Evolutionary conservation across 92 coral and sea anemone species (phyloP).

Genomic region (Umimayanthus chanpuru): DNA sequence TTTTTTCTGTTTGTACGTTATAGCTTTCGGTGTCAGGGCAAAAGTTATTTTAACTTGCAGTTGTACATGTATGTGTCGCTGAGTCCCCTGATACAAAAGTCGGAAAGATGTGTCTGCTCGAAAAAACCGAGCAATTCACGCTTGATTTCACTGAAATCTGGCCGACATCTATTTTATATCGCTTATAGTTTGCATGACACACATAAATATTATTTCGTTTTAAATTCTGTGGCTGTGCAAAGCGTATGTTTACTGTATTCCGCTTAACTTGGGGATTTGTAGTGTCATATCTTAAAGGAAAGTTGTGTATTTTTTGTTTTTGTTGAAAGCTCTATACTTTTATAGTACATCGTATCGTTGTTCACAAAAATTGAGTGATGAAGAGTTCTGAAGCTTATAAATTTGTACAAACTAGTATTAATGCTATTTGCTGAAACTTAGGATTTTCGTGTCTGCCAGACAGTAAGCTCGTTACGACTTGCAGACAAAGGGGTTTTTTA

Average conservation of each 20-base stretch:
- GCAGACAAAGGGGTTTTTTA: neutral
- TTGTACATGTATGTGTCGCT: neutral
- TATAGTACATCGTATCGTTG: too few species aligned
- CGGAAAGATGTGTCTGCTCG: neutral
- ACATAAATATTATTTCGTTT: neutral
- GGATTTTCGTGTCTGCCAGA: neutral
- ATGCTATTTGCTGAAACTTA: too few species aligned
- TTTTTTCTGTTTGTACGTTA: neutral
- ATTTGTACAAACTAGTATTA: too few species aligned
- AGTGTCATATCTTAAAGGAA: neutral
- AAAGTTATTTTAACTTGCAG: neutral
- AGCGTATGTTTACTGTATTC: neutral
- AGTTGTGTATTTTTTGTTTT: neutral
- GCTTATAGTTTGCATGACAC: constrained; percentile 1
- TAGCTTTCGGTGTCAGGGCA: neutral
- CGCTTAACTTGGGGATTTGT: neutral
- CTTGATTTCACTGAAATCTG: constrained; percentile 27
- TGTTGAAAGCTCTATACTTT: too few species aligned
- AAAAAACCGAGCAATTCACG: neutral
- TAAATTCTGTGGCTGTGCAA: neutral
- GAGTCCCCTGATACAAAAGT: neutral
- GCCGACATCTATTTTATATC: neutral
- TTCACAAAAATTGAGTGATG: too few species aligned
- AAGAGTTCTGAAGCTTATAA: too few species aligned
- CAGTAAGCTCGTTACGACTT: neutral